Evolutionary conservation across 2,797 vertebrate genomes (phyloP).

Genomic region (Rhinella marina): DNA sequence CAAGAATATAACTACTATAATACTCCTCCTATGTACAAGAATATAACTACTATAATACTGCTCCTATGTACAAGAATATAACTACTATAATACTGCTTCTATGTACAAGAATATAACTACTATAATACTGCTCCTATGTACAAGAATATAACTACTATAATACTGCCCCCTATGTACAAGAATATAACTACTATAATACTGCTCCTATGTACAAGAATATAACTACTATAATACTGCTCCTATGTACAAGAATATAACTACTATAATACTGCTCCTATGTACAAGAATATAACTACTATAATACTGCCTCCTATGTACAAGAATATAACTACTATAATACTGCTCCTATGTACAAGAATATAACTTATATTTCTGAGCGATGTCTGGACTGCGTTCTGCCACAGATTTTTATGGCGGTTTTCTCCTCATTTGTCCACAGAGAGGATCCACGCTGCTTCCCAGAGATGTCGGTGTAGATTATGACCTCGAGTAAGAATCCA

Average conservation of each 20-base stretch:
- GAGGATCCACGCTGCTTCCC: conserved; percentile 65
- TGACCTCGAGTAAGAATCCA: conserved; percentile 79
- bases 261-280: neutral
- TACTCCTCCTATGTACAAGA: conserved; percentile 12
- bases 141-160: conserved; percentile 5
- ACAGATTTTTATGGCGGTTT: neutral
- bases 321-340: conserved; percentile 13
- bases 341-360: conserved; percentile 1
- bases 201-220: neutral
- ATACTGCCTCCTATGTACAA: too few species aligned
- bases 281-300: neutral
- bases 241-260: neutral
- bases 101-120: conserved; percentile 2
- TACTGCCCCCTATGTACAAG: neutral
- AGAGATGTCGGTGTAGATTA: conserved; percentile 76
- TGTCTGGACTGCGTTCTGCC: too few species aligned
- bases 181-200: too few species aligned
- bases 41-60: conserved; percentile 17
- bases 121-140: neutral
- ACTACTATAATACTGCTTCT: neutral
- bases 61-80: neutral
- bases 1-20: conserved; percentile 25
- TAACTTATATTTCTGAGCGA: too few species aligned
- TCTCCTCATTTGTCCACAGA: neutral
- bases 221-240: neutral